Percentiles rank a stretch among this genome's conserved stretches.
These are phyloP conservation scores for Ceratotherium simum DNA, from an alignment of 2,113 vertebrate genomes.

Conservation along the genomic window DNA sequence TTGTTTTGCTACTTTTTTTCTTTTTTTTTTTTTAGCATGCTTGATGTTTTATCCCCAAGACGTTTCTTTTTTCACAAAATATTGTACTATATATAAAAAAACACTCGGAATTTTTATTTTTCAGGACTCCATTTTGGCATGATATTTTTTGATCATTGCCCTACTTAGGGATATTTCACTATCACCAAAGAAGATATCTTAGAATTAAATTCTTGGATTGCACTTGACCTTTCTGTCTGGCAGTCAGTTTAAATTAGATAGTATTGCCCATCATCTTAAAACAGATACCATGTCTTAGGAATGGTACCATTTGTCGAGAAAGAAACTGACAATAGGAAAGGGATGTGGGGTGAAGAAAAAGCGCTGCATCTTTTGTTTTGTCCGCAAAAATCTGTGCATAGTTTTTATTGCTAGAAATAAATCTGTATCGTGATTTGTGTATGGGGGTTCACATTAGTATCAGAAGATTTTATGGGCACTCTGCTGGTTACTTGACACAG, in stretches of 20 bases:
- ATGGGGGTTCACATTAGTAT: constrained; percentile 41
- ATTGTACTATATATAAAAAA: constrained; percentile 19
- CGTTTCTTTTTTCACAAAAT: constrained; percentile 34
- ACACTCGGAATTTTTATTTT: constrained; percentile 62
- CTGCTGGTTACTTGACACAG: constrained; percentile 65
- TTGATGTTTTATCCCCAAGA: constrained; percentile 65
- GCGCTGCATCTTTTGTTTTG: constrained; percentile 35
- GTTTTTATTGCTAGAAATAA: constrained; percentile 72
- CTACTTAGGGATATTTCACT: constrained; percentile 59
- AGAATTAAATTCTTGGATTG: constrained; percentile 61
- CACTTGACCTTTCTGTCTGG: neutral
- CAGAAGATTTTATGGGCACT: constrained; percentile 72
- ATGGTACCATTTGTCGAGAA: constrained; percentile 32
- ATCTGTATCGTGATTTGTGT: constrained; percentile 35
- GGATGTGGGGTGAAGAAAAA: neutral
- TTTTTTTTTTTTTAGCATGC: constrained; percentile 46
- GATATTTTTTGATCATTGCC: constrained; percentile 70
- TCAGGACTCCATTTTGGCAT: constrained; percentile 73
- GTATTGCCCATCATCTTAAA: constrained; percentile 21
- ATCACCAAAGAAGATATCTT: constrained; percentile 37
- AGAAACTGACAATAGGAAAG: neutral
- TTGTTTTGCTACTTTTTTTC: constrained; percentile 6
- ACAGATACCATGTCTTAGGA: constrained; percentile 9
- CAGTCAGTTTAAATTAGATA: constrained; percentile 51
- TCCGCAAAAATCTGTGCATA: constrained; percentile 50